Evolutionary conservation across 2,888 invertebrate species (phyloP).

Genomic region (Oegoconia quadripuncta): DNA sequence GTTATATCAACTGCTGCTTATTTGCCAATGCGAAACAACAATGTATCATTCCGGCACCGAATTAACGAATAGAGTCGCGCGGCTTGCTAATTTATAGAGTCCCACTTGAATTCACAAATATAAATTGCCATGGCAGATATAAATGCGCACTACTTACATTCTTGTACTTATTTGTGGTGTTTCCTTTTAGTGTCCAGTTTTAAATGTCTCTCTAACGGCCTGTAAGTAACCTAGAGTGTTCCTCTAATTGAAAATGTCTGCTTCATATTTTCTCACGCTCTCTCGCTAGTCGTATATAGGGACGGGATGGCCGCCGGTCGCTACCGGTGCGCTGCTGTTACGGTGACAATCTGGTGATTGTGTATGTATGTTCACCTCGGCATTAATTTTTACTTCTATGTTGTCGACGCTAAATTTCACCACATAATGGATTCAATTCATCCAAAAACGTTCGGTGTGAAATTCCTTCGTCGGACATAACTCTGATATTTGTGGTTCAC

Average conservation of each 20-base stretch:
- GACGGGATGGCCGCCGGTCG: conserved; percentile 22
- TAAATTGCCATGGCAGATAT: conserved; percentile 10
- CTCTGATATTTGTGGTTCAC: not conserved
- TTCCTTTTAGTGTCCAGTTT: conserved; percentile 1
- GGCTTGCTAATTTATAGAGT: conserved; percentile 35
- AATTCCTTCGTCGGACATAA: not conserved
- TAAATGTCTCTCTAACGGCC: conserved; percentile 2
- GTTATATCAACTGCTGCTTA: too few relatives aligned
- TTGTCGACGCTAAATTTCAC: too few relatives aligned
- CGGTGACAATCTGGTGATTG: conserved; percentile 21
- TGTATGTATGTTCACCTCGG: not conserved
- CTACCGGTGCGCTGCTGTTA: too few relatives aligned
- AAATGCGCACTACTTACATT: not conserved
- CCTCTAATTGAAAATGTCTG: conserved; percentile 30
- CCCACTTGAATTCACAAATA: conserved; percentile 18
- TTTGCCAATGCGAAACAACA: too few relatives aligned
- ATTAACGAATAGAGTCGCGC: conserved; percentile 42
- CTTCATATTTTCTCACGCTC: conserved; percentile 42
- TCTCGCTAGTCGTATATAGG: conserved; percentile 24
- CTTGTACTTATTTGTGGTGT: not conserved
- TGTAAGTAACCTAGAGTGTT: conserved; percentile 18
- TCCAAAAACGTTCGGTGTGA: not conserved
- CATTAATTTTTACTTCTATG: conserved; percentile 4
- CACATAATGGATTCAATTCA: not conserved
- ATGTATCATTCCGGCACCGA: conserved; percentile 24